These are phyloP conservation scores for Parauchenoglanis punctatus DNA, from an alignment of 2,797 vertebrate species.

Conservation along the genomic window DNA sequence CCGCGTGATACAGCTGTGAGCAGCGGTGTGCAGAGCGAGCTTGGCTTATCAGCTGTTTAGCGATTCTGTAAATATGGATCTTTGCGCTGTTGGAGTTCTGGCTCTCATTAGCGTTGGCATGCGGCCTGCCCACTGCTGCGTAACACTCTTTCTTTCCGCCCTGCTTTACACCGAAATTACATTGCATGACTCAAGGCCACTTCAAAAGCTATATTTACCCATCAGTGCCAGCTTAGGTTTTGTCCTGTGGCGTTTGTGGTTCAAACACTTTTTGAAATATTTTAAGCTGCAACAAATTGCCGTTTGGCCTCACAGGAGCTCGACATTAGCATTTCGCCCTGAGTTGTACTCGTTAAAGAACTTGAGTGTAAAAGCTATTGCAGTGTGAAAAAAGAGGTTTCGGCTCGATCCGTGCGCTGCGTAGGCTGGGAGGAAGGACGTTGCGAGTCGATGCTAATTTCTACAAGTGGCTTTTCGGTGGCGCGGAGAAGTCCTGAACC, in stretches of 20 bases:
- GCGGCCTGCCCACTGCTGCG: slow-evolving; percentile 29
- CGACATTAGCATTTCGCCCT: neutral
- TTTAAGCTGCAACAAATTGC: slow-evolving; percentile 26
- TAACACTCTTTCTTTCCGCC: slow-evolving; percentile 18
- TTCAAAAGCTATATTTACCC: slow-evolving; percentile 19
- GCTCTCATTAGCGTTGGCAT: slow-evolving; percentile 34
- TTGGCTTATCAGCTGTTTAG: slow-evolving; percentile 35
- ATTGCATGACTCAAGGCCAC: slow-evolving; percentile 27
- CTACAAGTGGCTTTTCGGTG: slow-evolving; percentile 23
- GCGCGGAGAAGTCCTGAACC: slow-evolving; percentile 17
- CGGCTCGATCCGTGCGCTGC: neutral
- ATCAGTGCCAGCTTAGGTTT: neutral
- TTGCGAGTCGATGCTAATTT: slow-evolving; percentile 8
- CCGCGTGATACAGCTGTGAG: slow-evolving; percentile 10
- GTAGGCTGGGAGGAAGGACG: neutral
- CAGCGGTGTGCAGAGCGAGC: slow-evolving; percentile 6
- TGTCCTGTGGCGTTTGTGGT: neutral
- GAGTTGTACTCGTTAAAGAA: neutral
- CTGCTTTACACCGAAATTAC: slow-evolving; percentile 9
- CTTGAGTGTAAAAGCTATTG: neutral
- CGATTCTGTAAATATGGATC: slow-evolving; percentile 44
- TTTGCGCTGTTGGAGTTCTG: slow-evolving; percentile 27
- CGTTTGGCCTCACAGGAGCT: neutral
- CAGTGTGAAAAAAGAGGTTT: neutral
- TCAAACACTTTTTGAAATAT: neutral